These are phyloP conservation scores for Myopa tessellatipennis DNA, from an alignment of 2,888 invertebrate genomes.

Conservation along the genomic window DNA sequence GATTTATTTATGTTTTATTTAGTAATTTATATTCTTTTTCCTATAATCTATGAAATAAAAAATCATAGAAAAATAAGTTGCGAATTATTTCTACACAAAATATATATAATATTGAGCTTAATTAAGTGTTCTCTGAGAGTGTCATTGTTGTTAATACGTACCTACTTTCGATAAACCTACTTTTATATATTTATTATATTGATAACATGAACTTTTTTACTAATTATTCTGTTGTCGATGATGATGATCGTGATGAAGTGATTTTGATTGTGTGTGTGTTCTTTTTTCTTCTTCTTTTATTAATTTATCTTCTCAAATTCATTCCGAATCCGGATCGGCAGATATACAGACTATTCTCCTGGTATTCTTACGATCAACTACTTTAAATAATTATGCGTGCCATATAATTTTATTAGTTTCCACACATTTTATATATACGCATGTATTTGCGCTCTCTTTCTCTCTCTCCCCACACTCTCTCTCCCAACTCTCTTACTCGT, in stretches of 20 bases:
- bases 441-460: not conserved
- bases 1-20: constrained; percentile 10
- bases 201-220: constrained; percentile 2
- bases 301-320: constrained; percentile 39
- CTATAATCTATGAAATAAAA: not conserved
- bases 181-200: not conserved
- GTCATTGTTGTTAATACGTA: constrained; percentile 51
- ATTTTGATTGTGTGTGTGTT: constrained; percentile 51
- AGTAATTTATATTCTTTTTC: constrained; percentile 13
- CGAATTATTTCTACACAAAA: constrained; percentile 24
- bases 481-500: no score
- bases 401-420: constrained; percentile 13
- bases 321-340: constrained; percentile 51
- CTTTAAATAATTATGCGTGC: constrained; percentile 25
- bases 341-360: constrained; percentile 55
- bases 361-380: constrained; percentile 46
- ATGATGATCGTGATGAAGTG: constrained; percentile 32
- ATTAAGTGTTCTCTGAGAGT: constrained; percentile 47
- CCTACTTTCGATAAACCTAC: not conserved
- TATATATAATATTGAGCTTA: constrained; percentile 17
- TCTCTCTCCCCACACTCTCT: no score
- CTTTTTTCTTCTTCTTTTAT: constrained; percentile 49
- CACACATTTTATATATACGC: not conserved
- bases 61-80: not conserved
- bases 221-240: constrained; percentile 17